Evolutionary conservation across 2,113 vertebrate species (phyloP).

Genomic region (Etheostoma spectabile): DNA sequence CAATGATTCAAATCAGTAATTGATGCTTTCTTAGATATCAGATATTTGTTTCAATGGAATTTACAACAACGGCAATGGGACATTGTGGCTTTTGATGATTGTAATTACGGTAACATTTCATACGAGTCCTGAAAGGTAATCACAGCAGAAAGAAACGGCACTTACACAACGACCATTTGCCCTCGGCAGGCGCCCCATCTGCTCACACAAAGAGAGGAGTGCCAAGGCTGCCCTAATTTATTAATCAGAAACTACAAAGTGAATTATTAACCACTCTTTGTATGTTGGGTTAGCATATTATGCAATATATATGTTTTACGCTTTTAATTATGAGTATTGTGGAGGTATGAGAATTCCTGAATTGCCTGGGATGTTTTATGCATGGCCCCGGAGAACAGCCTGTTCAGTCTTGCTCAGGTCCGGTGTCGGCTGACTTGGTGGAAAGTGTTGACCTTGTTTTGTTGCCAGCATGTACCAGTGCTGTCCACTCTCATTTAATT

Average conservation of each 20-base stretch:
- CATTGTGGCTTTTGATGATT: not conserved
- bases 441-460: constrained; percentile 67
- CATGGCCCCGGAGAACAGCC: constrained; percentile 51
- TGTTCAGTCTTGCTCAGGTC: constrained; percentile 49
- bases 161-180: constrained; percentile 18
- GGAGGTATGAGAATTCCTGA: constrained; percentile 53
- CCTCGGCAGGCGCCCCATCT: constrained; percentile 12
- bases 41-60: not conserved
- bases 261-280: constrained; percentile 76
- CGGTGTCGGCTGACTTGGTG: constrained; percentile 56
- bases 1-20: not conserved
- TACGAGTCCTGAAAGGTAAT: constrained; percentile 16
- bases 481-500: constrained; percentile 36
- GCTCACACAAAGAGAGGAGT: constrained; percentile 17
- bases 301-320: constrained; percentile 71
- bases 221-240: constrained; percentile 62
- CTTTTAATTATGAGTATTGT: constrained; percentile 68
- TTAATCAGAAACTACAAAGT: constrained; percentile 74
- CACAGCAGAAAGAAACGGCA: constrained; percentile 5
- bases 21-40: not conserved
- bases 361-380: constrained; percentile 75
- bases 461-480: not conserved
- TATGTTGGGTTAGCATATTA: constrained; percentile 73
- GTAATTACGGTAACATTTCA: constrained; percentile 14
- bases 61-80: not conserved